phyloP scores from a whole-genome alignment of 2,113 vertebrate species.

The Laticauda laticaudata region DNA sequence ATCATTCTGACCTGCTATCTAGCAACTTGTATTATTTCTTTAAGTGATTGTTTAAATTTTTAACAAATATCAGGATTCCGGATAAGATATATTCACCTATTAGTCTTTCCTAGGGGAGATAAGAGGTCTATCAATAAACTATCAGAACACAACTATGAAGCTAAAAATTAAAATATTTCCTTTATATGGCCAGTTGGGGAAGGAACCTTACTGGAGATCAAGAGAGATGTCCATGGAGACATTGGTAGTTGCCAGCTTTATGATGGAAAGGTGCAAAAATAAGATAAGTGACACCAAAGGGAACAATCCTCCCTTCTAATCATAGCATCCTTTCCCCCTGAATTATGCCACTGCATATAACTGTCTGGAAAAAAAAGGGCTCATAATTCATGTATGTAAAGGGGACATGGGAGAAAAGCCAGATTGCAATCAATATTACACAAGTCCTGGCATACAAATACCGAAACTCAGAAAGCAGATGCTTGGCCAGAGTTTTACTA shows the following conservation, averaged over 20 bases:
- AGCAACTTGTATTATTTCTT: not conserved
- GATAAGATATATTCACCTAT: not conserved
- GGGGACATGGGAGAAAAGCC: constrained; percentile 10
- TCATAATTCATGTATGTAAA: constrained; percentile 40
- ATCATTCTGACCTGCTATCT: not conserved
- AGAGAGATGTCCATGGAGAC: not conserved
- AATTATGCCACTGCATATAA: not conserved
- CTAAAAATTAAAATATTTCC: not conserved
- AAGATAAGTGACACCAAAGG: not conserved
- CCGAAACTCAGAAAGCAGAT: constrained; percentile 49
- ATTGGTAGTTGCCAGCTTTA: not conserved
- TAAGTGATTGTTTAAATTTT: not conserved
- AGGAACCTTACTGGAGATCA: not conserved
- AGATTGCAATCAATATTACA: constrained; percentile 25
- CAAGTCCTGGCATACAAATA: constrained; percentile 28
- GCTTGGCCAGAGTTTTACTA: constrained; percentile 25
- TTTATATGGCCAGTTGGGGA: not conserved
- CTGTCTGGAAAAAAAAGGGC: not conserved
- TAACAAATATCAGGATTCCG: not conserved
- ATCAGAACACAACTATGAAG: not conserved
- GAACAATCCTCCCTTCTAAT: not conserved
- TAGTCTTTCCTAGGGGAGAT: not conserved
- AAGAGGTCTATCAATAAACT: not conserved
- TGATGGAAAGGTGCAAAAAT: not conserved
- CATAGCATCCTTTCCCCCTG: not conserved